Conservation (phyloP, 1,140 invertebrate species). For the Gryon sp. region DNA sequence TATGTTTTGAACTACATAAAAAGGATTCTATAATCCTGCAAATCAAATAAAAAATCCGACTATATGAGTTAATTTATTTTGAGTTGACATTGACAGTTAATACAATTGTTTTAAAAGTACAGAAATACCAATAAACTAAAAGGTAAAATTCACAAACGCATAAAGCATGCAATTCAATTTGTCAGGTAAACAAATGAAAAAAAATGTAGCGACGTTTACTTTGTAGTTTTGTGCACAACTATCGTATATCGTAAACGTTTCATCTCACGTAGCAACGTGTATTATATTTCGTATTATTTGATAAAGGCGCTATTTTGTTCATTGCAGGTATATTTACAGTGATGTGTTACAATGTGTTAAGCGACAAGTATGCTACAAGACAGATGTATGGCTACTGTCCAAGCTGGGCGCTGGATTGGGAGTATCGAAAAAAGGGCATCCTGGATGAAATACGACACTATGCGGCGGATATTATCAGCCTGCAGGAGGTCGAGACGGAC, state of each 20-base stretch:
- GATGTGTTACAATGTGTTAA: constrained; percentile 99
- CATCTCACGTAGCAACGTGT: constrained; percentile 31
- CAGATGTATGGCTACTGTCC: constrained; percentile 99
- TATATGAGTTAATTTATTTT: too few species aligned
- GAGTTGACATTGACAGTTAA: too few species aligned
- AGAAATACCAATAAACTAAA: neutral
- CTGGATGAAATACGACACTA: constrained; percentile 97
- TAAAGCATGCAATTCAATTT: neutral
- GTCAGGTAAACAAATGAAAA: neutral
- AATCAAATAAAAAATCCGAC: too few species aligned
- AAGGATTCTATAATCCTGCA: too few species aligned
- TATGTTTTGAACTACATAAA: too few species aligned
- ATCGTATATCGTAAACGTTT: constrained; percentile 34
- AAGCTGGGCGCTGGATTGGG: constrained; percentile 98
- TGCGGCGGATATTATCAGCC: constrained; percentile 97
- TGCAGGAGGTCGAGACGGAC: constrained; percentile 99
- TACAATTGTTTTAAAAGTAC: neutral
- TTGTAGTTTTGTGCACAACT: constrained; percentile 5
- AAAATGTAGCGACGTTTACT: neutral
- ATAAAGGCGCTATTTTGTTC: constrained; percentile 40
- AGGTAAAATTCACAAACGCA: neutral
- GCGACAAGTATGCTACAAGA: constrained; percentile 98
- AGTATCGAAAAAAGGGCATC: constrained; percentile 98
- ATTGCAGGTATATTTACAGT: constrained; percentile 96
- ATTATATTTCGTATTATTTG: constrained; percentile 34